phyloP scores from a whole-genome alignment of 2,113 vertebrate species.

The Urocolius indicus region DNA sequence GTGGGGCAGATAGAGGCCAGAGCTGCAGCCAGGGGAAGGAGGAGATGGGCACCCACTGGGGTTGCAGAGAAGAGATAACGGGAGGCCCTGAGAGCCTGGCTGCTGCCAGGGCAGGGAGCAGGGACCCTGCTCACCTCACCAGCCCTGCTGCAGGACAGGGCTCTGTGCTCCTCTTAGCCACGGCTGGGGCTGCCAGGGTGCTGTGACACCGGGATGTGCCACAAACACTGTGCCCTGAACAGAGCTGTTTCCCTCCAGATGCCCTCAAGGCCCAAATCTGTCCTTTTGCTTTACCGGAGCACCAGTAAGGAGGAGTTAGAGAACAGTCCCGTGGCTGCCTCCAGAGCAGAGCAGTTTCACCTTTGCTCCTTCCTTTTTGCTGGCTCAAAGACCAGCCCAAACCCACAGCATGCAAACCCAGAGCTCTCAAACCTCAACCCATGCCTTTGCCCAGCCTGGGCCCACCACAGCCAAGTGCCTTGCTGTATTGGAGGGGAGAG shows the following conservation, averaged over 20 bases:
- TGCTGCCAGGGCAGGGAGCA: not conserved
- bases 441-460: accelerated
- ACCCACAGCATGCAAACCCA: not conserved
- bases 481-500: accelerated
- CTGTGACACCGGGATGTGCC: accelerated
- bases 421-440: not conserved
- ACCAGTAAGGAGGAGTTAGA: too few relatives aligned
- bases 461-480: accelerated
- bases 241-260: not conserved
- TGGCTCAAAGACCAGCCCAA: not conserved
- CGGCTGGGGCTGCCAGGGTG: accelerated
- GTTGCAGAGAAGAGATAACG: not conserved
- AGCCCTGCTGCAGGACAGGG: not conserved
- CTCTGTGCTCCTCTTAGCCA: not conserved
- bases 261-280: not conserved
- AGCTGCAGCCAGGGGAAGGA: not conserved
- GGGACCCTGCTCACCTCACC: not conserved
- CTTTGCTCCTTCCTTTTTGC: not conserved
- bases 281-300: not conserved
- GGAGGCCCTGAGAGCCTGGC: not conserved
- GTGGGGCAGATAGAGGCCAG: not conserved
- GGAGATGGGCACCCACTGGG: not conserved
- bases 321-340: not conserved
- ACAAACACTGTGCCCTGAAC: accelerated
- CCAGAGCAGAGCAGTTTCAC: not conserved